Evolutionary conservation across 2,113 vertebrate species (phyloP).

Genomic region (Ammodytes dubius): DNA sequence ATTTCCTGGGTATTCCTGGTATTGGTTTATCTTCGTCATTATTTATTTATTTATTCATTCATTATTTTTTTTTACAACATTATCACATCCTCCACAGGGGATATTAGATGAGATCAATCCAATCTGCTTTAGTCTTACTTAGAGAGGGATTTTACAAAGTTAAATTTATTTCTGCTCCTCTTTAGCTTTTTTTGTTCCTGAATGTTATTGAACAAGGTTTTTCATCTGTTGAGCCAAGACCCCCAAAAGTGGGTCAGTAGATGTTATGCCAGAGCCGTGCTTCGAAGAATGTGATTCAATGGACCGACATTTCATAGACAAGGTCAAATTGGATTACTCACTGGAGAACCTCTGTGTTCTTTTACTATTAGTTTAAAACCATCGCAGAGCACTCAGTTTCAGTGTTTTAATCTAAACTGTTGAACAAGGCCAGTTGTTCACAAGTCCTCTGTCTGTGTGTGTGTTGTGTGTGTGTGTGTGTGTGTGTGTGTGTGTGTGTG

Average conservation of each 20-base stretch:
- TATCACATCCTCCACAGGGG: constrained; percentile 27
- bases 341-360: constrained; percentile 67
- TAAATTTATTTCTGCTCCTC: constrained; percentile 11
- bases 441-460: constrained; percentile 18
- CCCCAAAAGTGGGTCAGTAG: constrained; percentile 68
- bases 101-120: constrained; percentile 18
- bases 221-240: constrained; percentile 60
- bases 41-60: neutral
- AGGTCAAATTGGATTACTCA: constrained; percentile 76
- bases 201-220: constrained; percentile 45
- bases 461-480: neutral
- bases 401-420: constrained; percentile 35
- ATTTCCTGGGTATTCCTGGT: constrained; percentile 16
- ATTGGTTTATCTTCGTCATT: neutral
- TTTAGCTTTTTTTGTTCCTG: neutral
- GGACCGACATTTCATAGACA: constrained; percentile 62
- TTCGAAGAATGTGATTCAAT: constrained; percentile 61
- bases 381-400: constrained; percentile 49
- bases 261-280: constrained; percentile 58
- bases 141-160: constrained; percentile 36
- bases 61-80: constrained; percentile 16
- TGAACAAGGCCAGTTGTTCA: constrained; percentile 65
- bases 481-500: constrained; percentile 29
- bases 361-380: constrained; percentile 69
- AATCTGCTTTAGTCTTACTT: constrained; percentile 12